Conservation (phyloP, 2,888 invertebrate species). For the Hemaris fuciformis region DNA sequence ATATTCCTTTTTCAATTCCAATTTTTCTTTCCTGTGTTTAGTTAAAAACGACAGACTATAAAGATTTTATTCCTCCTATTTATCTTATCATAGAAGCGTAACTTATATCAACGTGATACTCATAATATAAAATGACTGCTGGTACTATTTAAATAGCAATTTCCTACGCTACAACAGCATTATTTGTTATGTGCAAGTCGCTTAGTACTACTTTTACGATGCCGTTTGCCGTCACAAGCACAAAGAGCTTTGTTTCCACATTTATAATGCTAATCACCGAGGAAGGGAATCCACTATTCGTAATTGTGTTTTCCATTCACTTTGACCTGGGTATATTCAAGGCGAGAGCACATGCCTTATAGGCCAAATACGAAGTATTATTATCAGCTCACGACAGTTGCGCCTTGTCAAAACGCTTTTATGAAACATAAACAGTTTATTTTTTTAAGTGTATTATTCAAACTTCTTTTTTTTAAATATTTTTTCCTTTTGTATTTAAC, state of each 20-base stretch:
- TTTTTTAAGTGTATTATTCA: background rate
- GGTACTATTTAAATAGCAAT: background rate
- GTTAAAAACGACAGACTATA: no score
- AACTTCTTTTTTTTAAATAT: no score
- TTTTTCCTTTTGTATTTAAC: no score
- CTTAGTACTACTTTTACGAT: background rate
- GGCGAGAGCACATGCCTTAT: constrained; percentile 3
- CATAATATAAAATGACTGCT: no score
- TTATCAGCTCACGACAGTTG: background rate
- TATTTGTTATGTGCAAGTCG: background rate
- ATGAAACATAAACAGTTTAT: background rate
- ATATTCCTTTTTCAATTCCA: no score
- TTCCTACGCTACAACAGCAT: background rate
- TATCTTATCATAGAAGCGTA: no score
- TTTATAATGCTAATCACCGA: constrained; percentile 5
- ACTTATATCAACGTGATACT: no score
- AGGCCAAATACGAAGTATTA: background rate
- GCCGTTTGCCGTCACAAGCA: background rate
- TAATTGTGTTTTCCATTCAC: constrained; percentile 8
- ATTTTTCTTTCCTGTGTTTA: no score
- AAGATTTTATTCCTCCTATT: no score
- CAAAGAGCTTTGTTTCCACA: constrained; percentile 9
- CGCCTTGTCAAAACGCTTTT: background rate
- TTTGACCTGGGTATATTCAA: constrained; percentile 9
- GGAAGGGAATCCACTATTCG: constrained; percentile 5